Evolutionary conservation across 2,888 invertebrate species (phyloP).

Genomic region (Andrena marginata): DNA sequence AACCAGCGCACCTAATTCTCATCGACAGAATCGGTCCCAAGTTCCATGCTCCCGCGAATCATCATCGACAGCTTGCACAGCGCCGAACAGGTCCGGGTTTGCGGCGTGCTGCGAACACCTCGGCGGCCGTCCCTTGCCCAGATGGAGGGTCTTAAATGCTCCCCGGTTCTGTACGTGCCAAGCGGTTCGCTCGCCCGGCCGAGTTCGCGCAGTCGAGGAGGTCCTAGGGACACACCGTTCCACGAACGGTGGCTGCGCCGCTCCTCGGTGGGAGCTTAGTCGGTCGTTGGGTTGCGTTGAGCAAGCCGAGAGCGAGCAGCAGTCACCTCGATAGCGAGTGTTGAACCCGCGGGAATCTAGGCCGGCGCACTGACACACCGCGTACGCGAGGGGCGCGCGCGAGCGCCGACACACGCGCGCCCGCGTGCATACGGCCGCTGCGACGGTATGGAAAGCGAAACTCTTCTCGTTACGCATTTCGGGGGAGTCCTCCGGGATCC

Average conservation of each 20-base stretch:
- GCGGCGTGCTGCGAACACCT: slow-evolving; percentile 2
- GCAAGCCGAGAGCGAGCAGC: slow-evolving; percentile 76
- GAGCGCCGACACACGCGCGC: slow-evolving; percentile 64
- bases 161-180: slow-evolving; percentile 37
- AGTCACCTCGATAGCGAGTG: slow-evolving; percentile 85
- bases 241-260: slow-evolving; percentile 64
- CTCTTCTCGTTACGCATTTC: slow-evolving; percentile 36
- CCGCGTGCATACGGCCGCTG: slow-evolving; percentile 27
- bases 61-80: not conserved
- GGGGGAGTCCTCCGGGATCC: not conserved
- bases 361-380: slow-evolving; percentile 87
- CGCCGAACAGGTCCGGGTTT: not conserved
- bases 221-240: slow-evolving; percentile 64
- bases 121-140: not conserved
- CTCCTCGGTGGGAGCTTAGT: slow-evolving; percentile 75
- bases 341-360: slow-evolving; percentile 85
- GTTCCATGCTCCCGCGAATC: not conserved
- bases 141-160: slow-evolving; percentile 34
- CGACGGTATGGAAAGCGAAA: slow-evolving; percentile 53
- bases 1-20: no score
- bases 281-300: slow-evolving; percentile 76
- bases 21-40: not conserved
- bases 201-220: slow-evolving; percentile 51
- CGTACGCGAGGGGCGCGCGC: slow-evolving; percentile 73
- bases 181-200: slow-evolving; percentile 31